Evolutionary conservation across 2,888 invertebrate species (phyloP).

Genomic region (Andrena trimmerana): DNA sequence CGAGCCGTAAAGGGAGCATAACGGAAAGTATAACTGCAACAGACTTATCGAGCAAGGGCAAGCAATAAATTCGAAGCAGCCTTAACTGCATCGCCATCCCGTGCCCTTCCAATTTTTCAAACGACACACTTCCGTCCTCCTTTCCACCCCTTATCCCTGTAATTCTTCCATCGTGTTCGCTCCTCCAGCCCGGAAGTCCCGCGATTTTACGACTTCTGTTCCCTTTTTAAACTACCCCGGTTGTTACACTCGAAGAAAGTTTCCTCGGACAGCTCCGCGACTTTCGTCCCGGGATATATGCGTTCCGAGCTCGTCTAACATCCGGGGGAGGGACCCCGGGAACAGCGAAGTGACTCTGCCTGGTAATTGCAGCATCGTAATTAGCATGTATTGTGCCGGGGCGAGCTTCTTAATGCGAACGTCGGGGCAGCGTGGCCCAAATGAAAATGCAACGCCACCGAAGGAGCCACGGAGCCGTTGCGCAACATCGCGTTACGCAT

Average conservation of each 20-base stretch:
- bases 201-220: constrained; percentile 46
- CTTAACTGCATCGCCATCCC: constrained; percentile 51
- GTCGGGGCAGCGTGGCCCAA: constrained; percentile 34
- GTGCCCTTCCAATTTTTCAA: constrained; percentile 54
- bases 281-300: neutral
- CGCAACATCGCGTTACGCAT: constrained; percentile 30
- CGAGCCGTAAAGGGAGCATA: constrained; percentile 34
- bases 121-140: constrained; percentile 35
- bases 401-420: constrained; percentile 45
- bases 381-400: constrained; percentile 59
- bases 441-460: constrained; percentile 24
- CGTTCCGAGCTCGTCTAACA: constrained; percentile 11
- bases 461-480: constrained; percentile 1
- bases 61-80: constrained; percentile 51
- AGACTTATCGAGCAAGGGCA: constrained; percentile 51
- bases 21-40: constrained; percentile 4
- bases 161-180: constrained; percentile 52
- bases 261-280: constrained; percentile 3
- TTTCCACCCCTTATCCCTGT: constrained; percentile 26
- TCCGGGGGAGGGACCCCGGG: neutral
- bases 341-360: neutral
- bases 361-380: constrained; percentile 52
- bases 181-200: constrained; percentile 34
- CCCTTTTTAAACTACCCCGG: constrained; percentile 28
- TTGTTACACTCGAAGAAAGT: constrained; percentile 40